Evolutionary conservation across 2,797 vertebrate species (phyloP).

Genomic region (Euthynnus affinis): DNA sequence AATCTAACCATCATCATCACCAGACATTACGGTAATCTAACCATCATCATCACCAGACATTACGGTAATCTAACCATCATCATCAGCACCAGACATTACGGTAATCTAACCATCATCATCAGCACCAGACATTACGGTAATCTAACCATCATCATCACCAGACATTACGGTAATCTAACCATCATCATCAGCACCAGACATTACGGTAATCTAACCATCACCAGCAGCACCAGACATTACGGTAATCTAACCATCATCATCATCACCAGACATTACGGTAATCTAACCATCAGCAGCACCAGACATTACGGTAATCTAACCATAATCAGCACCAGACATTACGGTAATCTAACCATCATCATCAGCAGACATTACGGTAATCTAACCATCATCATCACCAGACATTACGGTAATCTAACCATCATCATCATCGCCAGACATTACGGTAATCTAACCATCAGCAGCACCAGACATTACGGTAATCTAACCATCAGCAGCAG

Average conservation of each 20-base stretch:
- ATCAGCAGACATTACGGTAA: not conserved
- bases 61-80: not conserved
- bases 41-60: too few relatives aligned
- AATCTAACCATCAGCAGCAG: too few relatives aligned
- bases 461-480: not conserved
- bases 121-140: not conserved
- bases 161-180: not conserved
- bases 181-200: constrained; percentile 63
- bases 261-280: not conserved
- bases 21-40: not conserved
- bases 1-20: not conserved
- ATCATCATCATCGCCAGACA: not conserved
- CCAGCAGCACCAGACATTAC: not conserved
- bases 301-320: not conserved
- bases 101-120: constrained; percentile 59
- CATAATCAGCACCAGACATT: too few relatives aligned
- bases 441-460: not conserved
- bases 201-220: constrained; percentile 69
- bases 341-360: not conserved
- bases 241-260: not conserved
- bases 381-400: not conserved
- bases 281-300: not conserved
- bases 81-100: constrained; percentile 58
- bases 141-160: not conserved
- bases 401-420: too few relatives aligned